Percentiles rank a stretch among this genome's conserved stretches.
Conservation (phyloP, 2,888 invertebrate genomes). For the Cynaeus angustus region DNA sequence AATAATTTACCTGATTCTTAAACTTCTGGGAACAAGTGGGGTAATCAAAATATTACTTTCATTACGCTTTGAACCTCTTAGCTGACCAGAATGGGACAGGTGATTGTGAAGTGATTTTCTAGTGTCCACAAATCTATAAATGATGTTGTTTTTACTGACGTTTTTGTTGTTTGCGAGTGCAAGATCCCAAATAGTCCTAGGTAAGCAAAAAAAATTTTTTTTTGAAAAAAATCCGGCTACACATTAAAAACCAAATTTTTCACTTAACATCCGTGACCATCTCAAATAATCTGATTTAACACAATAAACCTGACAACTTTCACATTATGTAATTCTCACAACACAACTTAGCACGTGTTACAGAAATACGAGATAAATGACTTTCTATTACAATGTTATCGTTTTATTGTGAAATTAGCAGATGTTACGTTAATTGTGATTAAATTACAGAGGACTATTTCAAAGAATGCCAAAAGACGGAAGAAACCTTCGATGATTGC, state of each 20-base stretch:
- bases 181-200: constrained; percentile 56
- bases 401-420: neutral
- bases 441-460: constrained; percentile 67
- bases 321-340: constrained; percentile 32
- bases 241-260: too few relatives aligned
- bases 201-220: constrained; percentile 52
- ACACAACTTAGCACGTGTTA: constrained; percentile 19
- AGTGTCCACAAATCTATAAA: neutral
- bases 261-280: too few relatives aligned
- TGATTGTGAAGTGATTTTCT: constrained; percentile 16
- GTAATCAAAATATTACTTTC: constrained; percentile 39
- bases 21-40: constrained; percentile 26
- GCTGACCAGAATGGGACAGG: constrained; percentile 2
- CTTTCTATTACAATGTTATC: constrained; percentile 29
- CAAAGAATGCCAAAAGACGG: constrained; percentile 76
- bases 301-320: constrained; percentile 21
- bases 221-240: too few relatives aligned
- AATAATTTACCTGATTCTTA: constrained; percentile 27
- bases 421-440: neutral
- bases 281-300: too few relatives aligned
- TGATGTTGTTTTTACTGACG: constrained; percentile 5
- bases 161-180: constrained; percentile 42
- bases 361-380: constrained; percentile 15
- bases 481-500: constrained; percentile 81
- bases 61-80: constrained; percentile 20